Evolutionary conservation across 1,140 invertebrate genomes (phyloP), one percentile per base, ranked within the genome.

Genomic region (Protaetia brevitarsis): DNA sequence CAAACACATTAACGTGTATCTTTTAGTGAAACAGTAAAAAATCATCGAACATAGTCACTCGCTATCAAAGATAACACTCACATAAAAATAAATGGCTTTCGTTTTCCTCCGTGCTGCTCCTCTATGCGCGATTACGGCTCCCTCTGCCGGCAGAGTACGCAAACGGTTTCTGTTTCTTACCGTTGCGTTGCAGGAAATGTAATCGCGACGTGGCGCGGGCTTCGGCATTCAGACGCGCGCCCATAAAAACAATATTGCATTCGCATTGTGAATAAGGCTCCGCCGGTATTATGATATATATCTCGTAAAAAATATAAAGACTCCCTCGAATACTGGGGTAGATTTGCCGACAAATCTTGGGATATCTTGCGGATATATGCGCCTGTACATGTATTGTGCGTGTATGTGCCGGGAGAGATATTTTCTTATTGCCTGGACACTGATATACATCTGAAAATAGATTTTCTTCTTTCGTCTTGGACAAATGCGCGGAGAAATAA

Each of bases 41-140:
- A 62, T 67, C 66, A 64, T 63, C 66, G 61, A 27, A 45, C 36
- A 63, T 66, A 67, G 66, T 67, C 62, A 64, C 16, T 60, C 62
- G 66, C 66, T 67, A 67, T 67, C 66, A 67, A 64, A 58, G 66
- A 67, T 67, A 67, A 67, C 66, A 67, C 61, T 67, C 62, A 63
- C 65, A 67, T 67, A 67, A 67, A 67, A 67, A 60, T 67, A 67
- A 67, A 67, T 67, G 63, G 66, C 66, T 67, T 67, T 67, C 60
- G 61, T 51, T 34, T 28, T 31, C 16, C 41, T 21, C 19, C 30
- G 60, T n/a, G 19, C 13, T 11, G 60, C 31, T 19, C n/a, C 26
- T n/a, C 13, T 21, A 31, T 13, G 13, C 34, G 13, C 21, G 60
- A 36, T 34, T 37, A 62, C 11, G 13, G 16, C 37, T 21, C 41